A percentile compares a stretch with the other conserved stretches of the same genome.
Conservation (phyloP, 2,888 invertebrate species). For the Morpho achilles region DNA sequence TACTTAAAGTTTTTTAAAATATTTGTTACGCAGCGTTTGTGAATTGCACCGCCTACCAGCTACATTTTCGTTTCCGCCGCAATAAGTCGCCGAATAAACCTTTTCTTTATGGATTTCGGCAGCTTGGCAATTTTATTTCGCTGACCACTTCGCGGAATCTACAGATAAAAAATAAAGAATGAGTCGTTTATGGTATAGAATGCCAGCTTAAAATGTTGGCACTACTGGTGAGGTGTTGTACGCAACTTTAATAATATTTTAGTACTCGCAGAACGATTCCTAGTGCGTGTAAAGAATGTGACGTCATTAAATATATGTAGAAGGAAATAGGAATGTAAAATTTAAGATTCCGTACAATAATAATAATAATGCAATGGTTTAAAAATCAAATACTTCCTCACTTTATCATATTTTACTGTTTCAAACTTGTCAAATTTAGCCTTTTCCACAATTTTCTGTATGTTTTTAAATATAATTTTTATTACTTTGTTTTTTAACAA, state of each 20-base stretch:
- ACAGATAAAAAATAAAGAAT: slow-evolving; percentile 41
- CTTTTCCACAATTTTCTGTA: too few relatives aligned
- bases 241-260: slow-evolving; percentile 24
- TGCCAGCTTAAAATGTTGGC: slow-evolving; percentile 38
- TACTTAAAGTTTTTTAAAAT: too few relatives aligned
- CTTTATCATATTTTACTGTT: too few relatives aligned
- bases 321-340: slow-evolving; percentile 9
- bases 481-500: too few relatives aligned
- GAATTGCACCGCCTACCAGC: slow-evolving; percentile 30
- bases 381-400: too few relatives aligned
- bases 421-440: too few relatives aligned
- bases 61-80: slow-evolving; percentile 58
- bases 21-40: slow-evolving; percentile 1
- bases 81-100: slow-evolving; percentile 50
- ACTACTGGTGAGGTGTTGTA: slow-evolving; percentile 29
- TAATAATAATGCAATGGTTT: too few relatives aligned
- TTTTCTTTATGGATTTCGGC: slow-evolving; percentile 69
- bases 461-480: too few relatives aligned
- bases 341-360: too few relatives aligned
- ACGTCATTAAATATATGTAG: slow-evolving; percentile 16
- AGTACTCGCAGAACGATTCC: slow-evolving; percentile 16
- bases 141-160: slow-evolving; percentile 53
- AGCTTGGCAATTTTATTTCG: slow-evolving; percentile 57
- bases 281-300: slow-evolving; percentile 22
- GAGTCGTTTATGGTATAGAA: slow-evolving; percentile 26